These are phyloP conservation scores for Proisotoma minuta DNA, from an alignment of 2,888 invertebrate genomes.

Conservation along the genomic window DNA sequence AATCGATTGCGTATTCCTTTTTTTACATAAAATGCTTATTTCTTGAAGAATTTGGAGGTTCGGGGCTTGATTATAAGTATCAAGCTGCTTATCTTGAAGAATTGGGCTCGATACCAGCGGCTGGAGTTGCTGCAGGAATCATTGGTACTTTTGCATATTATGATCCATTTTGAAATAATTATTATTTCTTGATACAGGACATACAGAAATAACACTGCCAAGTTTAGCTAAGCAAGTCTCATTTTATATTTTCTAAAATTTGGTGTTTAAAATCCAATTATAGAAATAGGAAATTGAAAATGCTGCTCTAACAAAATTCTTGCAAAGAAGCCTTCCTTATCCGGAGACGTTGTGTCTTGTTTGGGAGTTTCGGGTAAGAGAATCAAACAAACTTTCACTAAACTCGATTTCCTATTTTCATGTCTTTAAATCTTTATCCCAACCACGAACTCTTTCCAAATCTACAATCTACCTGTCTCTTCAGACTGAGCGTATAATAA, in stretches of 20 bases:
- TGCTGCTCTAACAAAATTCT: not conserved
- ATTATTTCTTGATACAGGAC: too few species aligned
- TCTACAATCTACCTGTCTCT: too few species aligned
- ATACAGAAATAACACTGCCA: constrained; percentile 58
- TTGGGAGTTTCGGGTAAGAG: constrained; percentile 53
- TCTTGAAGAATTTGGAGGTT: constrained; percentile 55
- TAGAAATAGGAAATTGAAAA: not conserved
- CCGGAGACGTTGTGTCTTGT: constrained; percentile 55
- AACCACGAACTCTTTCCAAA: too few species aligned
- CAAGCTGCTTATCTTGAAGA: constrained; percentile 54
- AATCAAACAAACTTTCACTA: too few species aligned
- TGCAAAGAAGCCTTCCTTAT: constrained; percentile 50
- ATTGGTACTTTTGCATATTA: too few species aligned
- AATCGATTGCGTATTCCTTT: not conserved
- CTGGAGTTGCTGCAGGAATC: constrained; percentile 55
- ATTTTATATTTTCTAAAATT: not conserved
- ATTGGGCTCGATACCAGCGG: constrained; percentile 54
- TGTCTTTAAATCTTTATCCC: too few species aligned
- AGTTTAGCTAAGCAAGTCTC: constrained; percentile 52
- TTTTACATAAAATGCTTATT: not conserved
- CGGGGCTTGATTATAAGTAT: constrained; percentile 57
- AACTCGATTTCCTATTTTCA: too few species aligned
- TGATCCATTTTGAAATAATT: too few species aligned
- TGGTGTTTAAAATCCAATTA: not conserved
- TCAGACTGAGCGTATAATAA: too few species aligned